phyloP scores from a whole-genome alignment of 2,797 vertebrate species.

The Alfaro cultratus region DNA sequence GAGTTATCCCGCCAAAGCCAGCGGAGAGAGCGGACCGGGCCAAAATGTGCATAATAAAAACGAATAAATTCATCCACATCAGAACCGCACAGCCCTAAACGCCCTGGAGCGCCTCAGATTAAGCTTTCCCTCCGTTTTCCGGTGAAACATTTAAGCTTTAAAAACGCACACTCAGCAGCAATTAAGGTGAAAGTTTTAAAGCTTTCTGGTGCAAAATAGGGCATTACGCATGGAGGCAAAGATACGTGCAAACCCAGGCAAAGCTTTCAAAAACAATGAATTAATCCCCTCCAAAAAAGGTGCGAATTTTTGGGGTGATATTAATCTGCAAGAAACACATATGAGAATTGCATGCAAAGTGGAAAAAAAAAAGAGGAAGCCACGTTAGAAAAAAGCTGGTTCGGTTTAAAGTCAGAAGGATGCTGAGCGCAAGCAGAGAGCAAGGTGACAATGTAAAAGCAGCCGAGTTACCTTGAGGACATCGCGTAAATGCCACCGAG shows the following conservation, averaged over 20 bases:
- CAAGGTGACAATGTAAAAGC: conserved; percentile 85
- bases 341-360: conserved; percentile 2
- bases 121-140: conserved; percentile 50
- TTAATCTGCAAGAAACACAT: background rate
- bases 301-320: background rate
- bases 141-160: conserved; percentile 55
- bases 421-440: conserved; percentile 55
- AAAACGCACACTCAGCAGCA: conserved; percentile 81
- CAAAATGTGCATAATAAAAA: conserved; percentile 84
- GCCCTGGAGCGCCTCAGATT: conserved; percentile 57
- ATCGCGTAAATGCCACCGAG: conserved; percentile 98
- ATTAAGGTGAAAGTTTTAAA: conserved; percentile 68
- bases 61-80: conserved; percentile 78
- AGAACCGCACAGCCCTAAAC: conserved; percentile 67
- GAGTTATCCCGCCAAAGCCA: conserved; percentile 83
- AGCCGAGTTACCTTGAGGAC: conserved; percentile 98
- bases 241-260: conserved; percentile 40
- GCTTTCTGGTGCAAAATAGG: conserved; percentile 61
- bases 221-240: conserved; percentile 36
- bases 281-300: conserved; percentile 18
- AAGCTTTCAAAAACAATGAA: conserved; percentile 26
- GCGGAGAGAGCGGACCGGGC: conserved; percentile 76
- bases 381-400: conserved; percentile 5
- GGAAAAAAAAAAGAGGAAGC: conserved; percentile 4
- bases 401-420: conserved; percentile 32